Percentiles rank a stretch among this genome's conserved stretches.
Evolutionary conservation across 1,140 invertebrate genomes (phyloP).

Genomic region (Drosophila willistoni): DNA sequence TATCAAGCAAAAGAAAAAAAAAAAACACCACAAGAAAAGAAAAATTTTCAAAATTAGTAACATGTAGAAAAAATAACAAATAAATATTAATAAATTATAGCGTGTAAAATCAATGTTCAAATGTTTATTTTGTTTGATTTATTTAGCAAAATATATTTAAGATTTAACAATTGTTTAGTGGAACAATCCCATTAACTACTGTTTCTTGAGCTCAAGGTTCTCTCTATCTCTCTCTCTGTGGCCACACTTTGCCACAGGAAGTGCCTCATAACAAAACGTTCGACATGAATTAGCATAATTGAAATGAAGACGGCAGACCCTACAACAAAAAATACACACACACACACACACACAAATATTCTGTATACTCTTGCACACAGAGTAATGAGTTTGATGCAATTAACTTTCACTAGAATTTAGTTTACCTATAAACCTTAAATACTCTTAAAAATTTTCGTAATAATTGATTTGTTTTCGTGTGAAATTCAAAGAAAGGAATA

Average conservation of each 20-base stretch:
- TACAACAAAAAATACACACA: background rate
- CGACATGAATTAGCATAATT: slow-evolving; percentile 68
- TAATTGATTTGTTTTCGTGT: too few species aligned
- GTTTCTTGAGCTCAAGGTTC: background rate
- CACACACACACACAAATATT: background rate
- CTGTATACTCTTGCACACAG: background rate
- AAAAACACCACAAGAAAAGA: slow-evolving; percentile 35
- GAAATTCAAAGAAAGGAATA: too few species aligned
- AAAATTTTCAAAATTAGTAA: background rate
- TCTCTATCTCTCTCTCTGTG: too few species aligned
- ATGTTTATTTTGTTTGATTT: slow-evolving; percentile 67
- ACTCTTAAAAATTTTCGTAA: too few species aligned
- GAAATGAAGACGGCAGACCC: slow-evolving; percentile 23
- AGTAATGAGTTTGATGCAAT: too few species aligned
- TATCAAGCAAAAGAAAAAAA: slow-evolving; percentile 51
- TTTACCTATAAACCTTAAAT: too few species aligned
- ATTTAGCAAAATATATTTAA: slow-evolving; percentile 28
- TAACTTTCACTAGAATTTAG: too few species aligned
- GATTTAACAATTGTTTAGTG: background rate
- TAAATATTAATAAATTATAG: background rate
- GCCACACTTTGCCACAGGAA: slow-evolving; percentile 40
- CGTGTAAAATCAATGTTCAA: slow-evolving; percentile 27
- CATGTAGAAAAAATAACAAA: background rate
- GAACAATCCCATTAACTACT: background rate
- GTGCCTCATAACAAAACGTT: slow-evolving; percentile 60